Evolutionary conservation across 2,797 vertebrate genomes (phyloP).

Genomic region (Graptemys geographica): DNA sequence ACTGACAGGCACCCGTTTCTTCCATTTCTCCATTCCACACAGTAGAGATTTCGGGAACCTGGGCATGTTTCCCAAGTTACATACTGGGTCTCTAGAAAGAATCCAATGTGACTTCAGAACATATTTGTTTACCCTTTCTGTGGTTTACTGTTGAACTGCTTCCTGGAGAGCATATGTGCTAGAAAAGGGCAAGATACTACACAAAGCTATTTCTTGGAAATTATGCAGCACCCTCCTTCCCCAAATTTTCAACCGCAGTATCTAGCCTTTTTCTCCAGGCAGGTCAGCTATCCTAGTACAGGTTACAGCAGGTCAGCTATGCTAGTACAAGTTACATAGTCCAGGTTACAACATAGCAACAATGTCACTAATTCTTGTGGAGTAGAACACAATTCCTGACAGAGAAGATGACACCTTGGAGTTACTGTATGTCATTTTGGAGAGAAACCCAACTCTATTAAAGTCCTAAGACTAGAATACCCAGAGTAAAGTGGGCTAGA

Average conservation of each 20-base stretch:
- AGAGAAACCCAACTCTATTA: not conserved
- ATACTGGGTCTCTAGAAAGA: not conserved
- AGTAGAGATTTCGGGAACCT: not conserved
- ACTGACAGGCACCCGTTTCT: not conserved
- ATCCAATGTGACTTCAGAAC: not conserved
- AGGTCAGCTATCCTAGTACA: not conserved
- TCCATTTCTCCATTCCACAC: not conserved
- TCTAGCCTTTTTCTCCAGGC: not conserved
- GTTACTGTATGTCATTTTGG: not conserved
- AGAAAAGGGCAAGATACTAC: not conserved
- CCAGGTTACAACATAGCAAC: not conserved
- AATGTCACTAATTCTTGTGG: not conserved
- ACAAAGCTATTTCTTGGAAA: not conserved
- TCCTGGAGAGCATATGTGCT: not conserved
- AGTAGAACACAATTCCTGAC: not conserved
- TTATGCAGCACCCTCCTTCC: not conserved
- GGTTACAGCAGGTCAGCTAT: not conserved
- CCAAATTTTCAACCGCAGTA: not conserved
- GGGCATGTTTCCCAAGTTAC: not conserved
- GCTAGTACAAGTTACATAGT: not conserved
- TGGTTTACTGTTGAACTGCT: not conserved
- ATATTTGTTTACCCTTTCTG: not conserved
- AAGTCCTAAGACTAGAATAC: not conserved
- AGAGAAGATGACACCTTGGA: not conserved
- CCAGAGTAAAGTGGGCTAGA: not conserved